Conservation (phyloP, 2,888 invertebrate species). For the Drosophila infuscata region DNA sequence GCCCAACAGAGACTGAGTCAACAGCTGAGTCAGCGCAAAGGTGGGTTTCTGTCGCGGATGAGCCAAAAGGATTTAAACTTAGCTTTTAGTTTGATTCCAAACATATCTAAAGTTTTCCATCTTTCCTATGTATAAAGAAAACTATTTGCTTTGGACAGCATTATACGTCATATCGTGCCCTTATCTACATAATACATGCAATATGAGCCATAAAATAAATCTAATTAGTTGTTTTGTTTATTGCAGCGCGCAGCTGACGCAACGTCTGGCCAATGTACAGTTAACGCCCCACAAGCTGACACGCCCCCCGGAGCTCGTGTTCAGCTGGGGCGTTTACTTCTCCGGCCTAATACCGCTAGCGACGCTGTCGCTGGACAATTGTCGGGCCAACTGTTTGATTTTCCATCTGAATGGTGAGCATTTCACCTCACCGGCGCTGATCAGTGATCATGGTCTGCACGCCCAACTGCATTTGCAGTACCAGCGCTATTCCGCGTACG, state of each 20-base stretch:
- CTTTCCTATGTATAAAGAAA: not conserved
- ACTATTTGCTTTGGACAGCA: too few species aligned
- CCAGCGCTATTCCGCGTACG: constrained; percentile 65
- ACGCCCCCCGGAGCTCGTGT: constrained; percentile 87
- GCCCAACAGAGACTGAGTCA: constrained; percentile 52
- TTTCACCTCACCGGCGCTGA: constrained; percentile 88
- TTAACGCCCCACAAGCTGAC: constrained; percentile 56
- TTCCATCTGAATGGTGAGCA: constrained; percentile 95
- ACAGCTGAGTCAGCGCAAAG: constrained; percentile 15
- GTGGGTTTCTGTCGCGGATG: not conserved
- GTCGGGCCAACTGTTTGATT: constrained; percentile 87
- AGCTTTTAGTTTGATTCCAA: not conserved
- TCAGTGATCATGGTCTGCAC: constrained; percentile 74
- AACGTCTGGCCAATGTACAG: constrained; percentile 49
- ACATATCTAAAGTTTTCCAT: not conserved
- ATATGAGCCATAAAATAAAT: not conserved
- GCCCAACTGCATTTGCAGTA: constrained; percentile 76
- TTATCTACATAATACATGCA: not conserved
- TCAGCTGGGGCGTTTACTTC: constrained; percentile 94
- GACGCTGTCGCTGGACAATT: constrained; percentile 63
- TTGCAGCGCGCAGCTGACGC: constrained; percentile 54
- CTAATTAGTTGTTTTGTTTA: constrained; percentile 4
- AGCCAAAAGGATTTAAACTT: not conserved
- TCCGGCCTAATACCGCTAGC: constrained; percentile 90
- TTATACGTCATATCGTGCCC: not conserved